These are phyloP conservation scores for Thripadectes ignobilis DNA, from an alignment of 2,797 vertebrate genomes.

Conservation along the genomic window DNA sequence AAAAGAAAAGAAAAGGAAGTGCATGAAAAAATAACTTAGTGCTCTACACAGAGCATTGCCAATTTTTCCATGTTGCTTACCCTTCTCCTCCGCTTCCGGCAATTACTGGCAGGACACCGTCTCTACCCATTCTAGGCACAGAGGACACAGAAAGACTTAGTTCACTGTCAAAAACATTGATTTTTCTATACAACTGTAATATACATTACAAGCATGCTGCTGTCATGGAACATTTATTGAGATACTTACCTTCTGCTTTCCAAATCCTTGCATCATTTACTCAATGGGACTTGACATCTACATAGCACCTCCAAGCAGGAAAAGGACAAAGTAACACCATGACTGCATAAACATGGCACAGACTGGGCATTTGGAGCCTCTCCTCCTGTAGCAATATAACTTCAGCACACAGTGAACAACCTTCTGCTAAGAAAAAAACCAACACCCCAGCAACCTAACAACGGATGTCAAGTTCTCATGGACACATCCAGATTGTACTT, in stretches of 20 bases:
- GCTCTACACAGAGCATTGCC: fast-evolving
- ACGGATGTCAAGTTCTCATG: background rate
- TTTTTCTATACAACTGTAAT: background rate
- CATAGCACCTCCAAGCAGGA: background rate
- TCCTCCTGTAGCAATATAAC: background rate
- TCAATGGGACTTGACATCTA: background rate
- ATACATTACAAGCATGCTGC: background rate
- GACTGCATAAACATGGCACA: background rate
- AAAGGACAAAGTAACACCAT: background rate
- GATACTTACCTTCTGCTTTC: slow-evolving; percentile 18
- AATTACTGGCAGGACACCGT: background rate
- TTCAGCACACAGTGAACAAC: background rate
- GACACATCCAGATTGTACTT: background rate
- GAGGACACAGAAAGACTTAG: slow-evolving; percentile 53
- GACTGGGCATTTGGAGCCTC: background rate
- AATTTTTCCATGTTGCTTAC: slow-evolving; percentile 45
- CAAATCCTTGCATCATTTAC: background rate
- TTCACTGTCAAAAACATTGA: background rate
- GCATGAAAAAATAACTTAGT: background rate
- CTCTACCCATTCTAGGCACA: slow-evolving; percentile 40
- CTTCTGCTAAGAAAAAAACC: background rate
- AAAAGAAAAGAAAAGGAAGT: slow-evolving; percentile 42
- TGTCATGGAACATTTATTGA: background rate
- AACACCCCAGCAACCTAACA: background rate
- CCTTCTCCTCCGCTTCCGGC: slow-evolving; percentile 17